A percentile compares a stretch with the other conserved stretches of the same genome.
phyloP scores from a whole-genome alignment of 2,888 invertebrate genomes.

The Xestia xanthographa region DNA sequence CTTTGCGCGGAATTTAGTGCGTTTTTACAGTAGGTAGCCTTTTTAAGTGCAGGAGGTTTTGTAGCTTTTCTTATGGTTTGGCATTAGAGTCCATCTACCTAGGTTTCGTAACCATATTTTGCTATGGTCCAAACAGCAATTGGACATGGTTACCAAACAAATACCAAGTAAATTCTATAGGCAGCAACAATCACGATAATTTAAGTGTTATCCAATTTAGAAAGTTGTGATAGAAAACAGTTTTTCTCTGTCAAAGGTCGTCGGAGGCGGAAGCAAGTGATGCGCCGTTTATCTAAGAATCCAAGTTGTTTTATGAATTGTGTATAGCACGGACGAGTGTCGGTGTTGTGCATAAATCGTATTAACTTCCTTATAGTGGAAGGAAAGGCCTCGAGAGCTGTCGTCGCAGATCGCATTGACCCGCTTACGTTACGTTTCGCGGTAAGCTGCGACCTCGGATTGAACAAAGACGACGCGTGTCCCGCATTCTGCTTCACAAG shows the following conservation, averaged over 20 bases:
- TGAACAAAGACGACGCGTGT: constrained; percentile 74
- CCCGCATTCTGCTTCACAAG: constrained; percentile 68
- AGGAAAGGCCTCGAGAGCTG: constrained; percentile 81
- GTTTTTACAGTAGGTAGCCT: constrained; percentile 17
- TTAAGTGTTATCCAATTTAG: constrained; percentile 52
- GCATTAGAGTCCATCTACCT: neutral
- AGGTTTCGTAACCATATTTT: constrained; percentile 17
- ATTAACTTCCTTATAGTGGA: constrained; percentile 76
- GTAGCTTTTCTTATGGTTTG: constrained; percentile 10
- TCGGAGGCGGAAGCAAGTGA: constrained; percentile 43
- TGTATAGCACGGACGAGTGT: constrained; percentile 49
- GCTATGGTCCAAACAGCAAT: constrained; percentile 25
- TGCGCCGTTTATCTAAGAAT: constrained; percentile 29
- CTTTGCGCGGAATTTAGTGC: constrained; percentile 22
- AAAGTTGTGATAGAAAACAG: constrained; percentile 55
- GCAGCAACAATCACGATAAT: constrained; percentile 33
- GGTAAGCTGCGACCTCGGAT: constrained; percentile 65
- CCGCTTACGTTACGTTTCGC: constrained; percentile 74
- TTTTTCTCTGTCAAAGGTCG: constrained; percentile 55
- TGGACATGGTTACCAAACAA: constrained; percentile 23
- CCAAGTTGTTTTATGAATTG: constrained; percentile 46
- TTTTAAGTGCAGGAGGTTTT: constrained; percentile 26
- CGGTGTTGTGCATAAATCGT: constrained; percentile 71
- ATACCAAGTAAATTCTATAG: constrained; percentile 38
- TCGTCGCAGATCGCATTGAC: constrained; percentile 81